phyloP scores from a whole-genome alignment of 92 coral and sea anemone species.

The Scolanthus callimorphus region DNA sequence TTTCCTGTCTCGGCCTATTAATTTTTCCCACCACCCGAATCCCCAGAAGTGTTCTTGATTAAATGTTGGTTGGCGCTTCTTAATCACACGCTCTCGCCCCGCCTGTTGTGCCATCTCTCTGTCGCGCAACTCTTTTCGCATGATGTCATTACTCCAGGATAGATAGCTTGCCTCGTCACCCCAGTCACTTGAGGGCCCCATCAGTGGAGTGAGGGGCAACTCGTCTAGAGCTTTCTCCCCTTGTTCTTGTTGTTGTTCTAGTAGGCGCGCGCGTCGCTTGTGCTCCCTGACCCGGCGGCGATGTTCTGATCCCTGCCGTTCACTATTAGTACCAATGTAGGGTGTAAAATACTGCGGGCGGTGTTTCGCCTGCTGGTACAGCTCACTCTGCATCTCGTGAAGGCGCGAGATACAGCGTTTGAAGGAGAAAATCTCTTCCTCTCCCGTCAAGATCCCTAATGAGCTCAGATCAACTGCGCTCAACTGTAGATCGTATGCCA shows the following conservation, averaged over 20 bases:
- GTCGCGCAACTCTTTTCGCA: conserved; percentile 70
- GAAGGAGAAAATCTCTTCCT: conserved; percentile 80
- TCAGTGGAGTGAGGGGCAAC: conserved; percentile 62
- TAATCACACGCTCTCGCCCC: conserved; percentile 22
- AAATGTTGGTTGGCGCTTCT: conserved; percentile 52
- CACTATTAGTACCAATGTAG: conserved; percentile 58
- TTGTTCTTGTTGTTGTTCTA: conserved; percentile 24
- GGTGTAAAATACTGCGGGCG: conserved; percentile 60
- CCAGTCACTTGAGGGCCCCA: conserved; percentile 78
- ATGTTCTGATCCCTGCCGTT: conserved; percentile 50
- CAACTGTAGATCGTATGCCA: conserved; percentile 74
- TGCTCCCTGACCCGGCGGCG: conserved; percentile 59
- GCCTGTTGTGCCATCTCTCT: conserved; percentile 46
- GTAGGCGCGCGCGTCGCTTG: conserved; percentile 43
- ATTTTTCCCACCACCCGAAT: conserved; percentile 85
- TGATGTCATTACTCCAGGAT: conserved; percentile 72
- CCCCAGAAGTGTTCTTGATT: conserved; percentile 83
- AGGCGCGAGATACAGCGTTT: conserved; percentile 80
- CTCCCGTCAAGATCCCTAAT: conserved; percentile 77
- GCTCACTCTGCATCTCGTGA: conserved; percentile 75
- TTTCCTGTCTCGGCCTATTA: conserved; percentile 31
- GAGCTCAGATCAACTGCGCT: conserved; percentile 56
- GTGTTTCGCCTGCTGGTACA: conserved; percentile 53
- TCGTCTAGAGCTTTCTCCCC: conserved; percentile 38
- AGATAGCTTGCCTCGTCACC: conserved; percentile 77